These are phyloP conservation scores for Seriola aureovittata DNA, from an alignment of 2,113 vertebrate species.

Conservation along the genomic window DNA sequence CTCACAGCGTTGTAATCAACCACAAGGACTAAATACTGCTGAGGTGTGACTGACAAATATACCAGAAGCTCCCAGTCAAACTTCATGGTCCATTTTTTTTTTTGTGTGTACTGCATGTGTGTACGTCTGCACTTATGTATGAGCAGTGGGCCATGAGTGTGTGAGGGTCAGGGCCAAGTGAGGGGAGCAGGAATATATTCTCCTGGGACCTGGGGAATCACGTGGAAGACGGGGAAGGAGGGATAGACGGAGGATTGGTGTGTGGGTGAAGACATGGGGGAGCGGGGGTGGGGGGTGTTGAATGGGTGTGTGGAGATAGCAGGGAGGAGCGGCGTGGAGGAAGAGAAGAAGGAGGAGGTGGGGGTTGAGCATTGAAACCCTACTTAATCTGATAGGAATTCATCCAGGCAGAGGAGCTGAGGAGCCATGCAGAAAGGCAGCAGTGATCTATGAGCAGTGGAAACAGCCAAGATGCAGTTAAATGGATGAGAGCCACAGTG, in stretches of 20 bases:
- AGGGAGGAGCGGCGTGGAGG: background rate
- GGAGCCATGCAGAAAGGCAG: slow-evolving; percentile 56
- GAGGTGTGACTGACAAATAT: slow-evolving; percentile 42
- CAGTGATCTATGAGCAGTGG: slow-evolving; percentile 56
- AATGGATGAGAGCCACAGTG: slow-evolving; percentile 58
- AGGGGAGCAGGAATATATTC: background rate
- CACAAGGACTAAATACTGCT: slow-evolving; percentile 53
- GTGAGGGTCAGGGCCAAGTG: slow-evolving; percentile 38
- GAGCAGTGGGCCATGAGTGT: slow-evolving; percentile 5
- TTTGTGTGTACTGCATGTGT: background rate
- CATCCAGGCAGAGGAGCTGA: slow-evolving; percentile 67
- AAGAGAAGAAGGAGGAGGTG: background rate
- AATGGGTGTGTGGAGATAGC: background rate
- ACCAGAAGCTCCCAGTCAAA: slow-evolving; percentile 21
- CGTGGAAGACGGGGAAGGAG: background rate
- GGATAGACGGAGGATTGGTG: background rate
- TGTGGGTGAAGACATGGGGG: background rate
- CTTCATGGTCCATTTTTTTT: slow-evolving; percentile 22
- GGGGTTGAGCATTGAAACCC: slow-evolving; percentile 16
- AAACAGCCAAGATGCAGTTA: slow-evolving; percentile 53
- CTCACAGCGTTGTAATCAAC: slow-evolving; percentile 22
- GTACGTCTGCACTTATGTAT: slow-evolving; percentile 14
- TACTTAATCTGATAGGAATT: slow-evolving; percentile 73
- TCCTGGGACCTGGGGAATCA: slow-evolving; percentile 3
- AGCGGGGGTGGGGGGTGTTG: background rate